Conservation (phyloP, 2,113 vertebrate species). For the Anthoscopus minutus region DNA sequence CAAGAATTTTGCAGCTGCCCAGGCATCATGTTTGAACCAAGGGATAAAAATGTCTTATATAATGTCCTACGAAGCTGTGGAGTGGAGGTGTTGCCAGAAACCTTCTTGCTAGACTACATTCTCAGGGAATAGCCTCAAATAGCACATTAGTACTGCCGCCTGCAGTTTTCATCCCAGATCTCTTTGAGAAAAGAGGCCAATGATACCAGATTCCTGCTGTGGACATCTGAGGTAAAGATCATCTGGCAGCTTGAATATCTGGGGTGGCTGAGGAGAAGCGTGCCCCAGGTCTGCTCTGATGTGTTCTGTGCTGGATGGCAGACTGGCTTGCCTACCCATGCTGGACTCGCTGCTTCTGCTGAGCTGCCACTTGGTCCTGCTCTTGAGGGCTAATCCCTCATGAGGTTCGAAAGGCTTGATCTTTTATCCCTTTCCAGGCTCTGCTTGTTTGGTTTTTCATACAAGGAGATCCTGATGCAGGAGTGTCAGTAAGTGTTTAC, state of each 20-base stretch:
- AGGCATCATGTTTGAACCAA: background rate
- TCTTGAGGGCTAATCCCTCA: background rate
- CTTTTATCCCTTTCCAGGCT: background rate
- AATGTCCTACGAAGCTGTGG: background rate
- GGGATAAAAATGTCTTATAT: background rate
- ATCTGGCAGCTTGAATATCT: background rate
- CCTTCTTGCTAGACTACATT: background rate
- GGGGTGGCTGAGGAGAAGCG: fast-evolving
- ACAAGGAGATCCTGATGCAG: background rate
- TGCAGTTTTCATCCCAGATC: background rate
- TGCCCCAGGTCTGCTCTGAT: background rate
- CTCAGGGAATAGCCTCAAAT: background rate
- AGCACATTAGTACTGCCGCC: background rate
- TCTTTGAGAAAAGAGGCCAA: background rate
- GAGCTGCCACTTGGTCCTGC: background rate
- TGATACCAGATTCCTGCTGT: background rate
- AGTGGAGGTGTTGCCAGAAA: background rate
- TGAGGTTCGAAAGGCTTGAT: background rate
- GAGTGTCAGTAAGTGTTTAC: background rate
- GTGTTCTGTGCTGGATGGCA: background rate
- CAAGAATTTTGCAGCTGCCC: background rate
- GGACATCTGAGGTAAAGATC: background rate
- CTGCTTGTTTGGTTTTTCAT: background rate
- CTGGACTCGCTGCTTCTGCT: background rate
- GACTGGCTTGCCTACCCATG: background rate